Conservation (phyloP, 1,140 invertebrate genomes). For the Colletes latitarsis region DNA sequence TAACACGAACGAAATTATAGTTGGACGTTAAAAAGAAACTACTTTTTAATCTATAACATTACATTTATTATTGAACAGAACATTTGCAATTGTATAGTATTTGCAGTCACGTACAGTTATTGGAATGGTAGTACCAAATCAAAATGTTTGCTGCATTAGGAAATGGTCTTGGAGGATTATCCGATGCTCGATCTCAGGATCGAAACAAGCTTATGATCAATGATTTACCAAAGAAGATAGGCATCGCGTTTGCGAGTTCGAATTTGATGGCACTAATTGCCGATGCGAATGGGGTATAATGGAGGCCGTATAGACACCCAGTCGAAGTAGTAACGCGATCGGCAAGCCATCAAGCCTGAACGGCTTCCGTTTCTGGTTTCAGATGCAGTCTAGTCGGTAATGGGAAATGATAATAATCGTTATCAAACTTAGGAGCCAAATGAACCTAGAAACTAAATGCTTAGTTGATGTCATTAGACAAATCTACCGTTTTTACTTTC, state of each 20-base stretch:
- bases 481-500: background rate
- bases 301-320: constrained; percentile 11
- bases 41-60: too few relatives aligned
- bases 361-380: constrained; percentile 28
- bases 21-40: too few relatives aligned
- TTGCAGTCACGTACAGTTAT: background rate
- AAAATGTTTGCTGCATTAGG: background rate
- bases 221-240: constrained; percentile 1
- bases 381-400: constrained; percentile 10
- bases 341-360: constrained; percentile 38
- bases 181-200: background rate
- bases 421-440: background rate
- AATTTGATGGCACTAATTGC: constrained; percentile 47
- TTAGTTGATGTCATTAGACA: background rate
- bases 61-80: too few relatives aligned
- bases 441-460: background rate
- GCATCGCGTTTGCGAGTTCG: constrained; percentile 36
- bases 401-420: constrained; percentile 42
- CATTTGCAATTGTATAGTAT: background rate
- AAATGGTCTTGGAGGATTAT: background rate
- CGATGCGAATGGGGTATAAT: constrained; percentile 17
- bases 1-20: too few relatives aligned
- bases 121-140: background rate
- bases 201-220: constrained; percentile 27
- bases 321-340: constrained; percentile 33